Percentiles rank a stretch among this genome's conserved stretches.
Evolutionary conservation across 2,888 invertebrate genomes (phyloP).

Genomic region (Dascillus cervinus): DNA sequence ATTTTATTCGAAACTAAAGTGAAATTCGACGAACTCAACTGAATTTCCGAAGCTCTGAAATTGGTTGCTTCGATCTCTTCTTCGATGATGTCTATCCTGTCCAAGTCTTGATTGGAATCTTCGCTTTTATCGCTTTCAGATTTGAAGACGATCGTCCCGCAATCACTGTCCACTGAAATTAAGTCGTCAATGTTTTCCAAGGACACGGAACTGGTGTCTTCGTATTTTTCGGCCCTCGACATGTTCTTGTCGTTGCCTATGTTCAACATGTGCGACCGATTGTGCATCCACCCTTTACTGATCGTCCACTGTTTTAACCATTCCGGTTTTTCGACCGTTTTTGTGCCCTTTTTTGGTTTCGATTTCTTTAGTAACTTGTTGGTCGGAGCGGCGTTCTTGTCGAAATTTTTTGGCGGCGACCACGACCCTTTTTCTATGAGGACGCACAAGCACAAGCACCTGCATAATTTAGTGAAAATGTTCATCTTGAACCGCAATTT

Average conservation of each 20-base stretch:
- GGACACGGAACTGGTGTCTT: conserved; percentile 30
- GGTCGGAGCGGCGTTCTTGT: conserved; percentile 13
- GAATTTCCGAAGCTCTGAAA: conserved; percentile 3
- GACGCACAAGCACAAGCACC: conserved; percentile 34
- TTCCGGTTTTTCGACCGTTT: conserved; percentile 27
- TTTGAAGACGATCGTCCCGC: conserved; percentile 8
- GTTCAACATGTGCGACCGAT: conserved; percentile 34
- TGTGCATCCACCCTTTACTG: conserved; percentile 43
- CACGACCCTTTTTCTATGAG: conserved; percentile 33
- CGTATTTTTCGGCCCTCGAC: conserved; percentile 9
- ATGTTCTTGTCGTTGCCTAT: conserved; percentile 20
- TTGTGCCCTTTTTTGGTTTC: conserved; percentile 10
- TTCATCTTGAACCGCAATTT: no score
- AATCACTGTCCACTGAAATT: conserved; percentile 26
- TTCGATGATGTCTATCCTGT: conserved; percentile 19
- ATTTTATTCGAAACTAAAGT: conserved; percentile 25
- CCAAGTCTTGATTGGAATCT: conserved; percentile 13
- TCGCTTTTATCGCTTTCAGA: conserved; percentile 8
- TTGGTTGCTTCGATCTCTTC: conserved; percentile 9
- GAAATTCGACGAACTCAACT: neutral
- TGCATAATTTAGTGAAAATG: conserved; percentile 21
- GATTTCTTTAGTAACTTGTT: conserved; percentile 18
- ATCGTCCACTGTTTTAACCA: conserved; percentile 43
- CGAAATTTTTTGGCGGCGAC: conserved; percentile 23
- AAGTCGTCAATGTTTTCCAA: conserved; percentile 35